phyloP scores from a whole-genome alignment of 2,113 vertebrate species.

The Anhinga rufa region DNA sequence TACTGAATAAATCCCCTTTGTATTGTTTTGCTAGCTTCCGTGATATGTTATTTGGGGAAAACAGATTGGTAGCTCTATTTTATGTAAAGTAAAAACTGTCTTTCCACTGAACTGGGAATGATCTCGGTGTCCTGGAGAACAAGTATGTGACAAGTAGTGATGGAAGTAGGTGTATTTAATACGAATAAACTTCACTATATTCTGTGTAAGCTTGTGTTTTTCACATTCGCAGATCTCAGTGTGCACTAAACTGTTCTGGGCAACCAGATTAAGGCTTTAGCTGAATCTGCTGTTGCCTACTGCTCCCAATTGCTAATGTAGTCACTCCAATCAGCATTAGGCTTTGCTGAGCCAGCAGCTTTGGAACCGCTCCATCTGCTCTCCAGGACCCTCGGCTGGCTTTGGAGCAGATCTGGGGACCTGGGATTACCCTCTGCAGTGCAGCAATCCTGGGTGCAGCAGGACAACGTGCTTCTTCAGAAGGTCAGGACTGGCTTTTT shows the following conservation, averaged over 20 bases:
- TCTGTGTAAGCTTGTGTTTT: background rate
- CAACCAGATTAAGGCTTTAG: background rate
- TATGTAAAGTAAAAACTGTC: background rate
- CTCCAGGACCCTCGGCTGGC: background rate
- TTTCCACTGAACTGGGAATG: background rate
- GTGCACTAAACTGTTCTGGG: background rate
- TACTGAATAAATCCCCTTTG: background rate
- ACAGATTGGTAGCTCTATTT: background rate
- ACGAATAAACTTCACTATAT: slow-evolving; percentile 19
- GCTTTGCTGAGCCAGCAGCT: background rate
- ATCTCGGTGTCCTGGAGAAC: background rate
- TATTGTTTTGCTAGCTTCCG: background rate
- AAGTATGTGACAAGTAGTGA: background rate
- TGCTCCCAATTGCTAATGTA: background rate
- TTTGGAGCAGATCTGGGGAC: background rate
- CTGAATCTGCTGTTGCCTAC: background rate
- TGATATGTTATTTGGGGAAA: background rate
- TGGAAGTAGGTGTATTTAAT: background rate
- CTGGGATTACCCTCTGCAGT: background rate
- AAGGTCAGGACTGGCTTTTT: background rate
- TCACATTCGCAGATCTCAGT: background rate
- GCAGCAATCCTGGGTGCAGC: background rate
- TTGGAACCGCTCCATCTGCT: background rate
- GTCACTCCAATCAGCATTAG: background rate
- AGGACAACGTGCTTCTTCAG: background rate